Evolutionary conservation across 64 coral and sea anemone species (phyloP).

Genomic region (Porites australiensis): DNA sequence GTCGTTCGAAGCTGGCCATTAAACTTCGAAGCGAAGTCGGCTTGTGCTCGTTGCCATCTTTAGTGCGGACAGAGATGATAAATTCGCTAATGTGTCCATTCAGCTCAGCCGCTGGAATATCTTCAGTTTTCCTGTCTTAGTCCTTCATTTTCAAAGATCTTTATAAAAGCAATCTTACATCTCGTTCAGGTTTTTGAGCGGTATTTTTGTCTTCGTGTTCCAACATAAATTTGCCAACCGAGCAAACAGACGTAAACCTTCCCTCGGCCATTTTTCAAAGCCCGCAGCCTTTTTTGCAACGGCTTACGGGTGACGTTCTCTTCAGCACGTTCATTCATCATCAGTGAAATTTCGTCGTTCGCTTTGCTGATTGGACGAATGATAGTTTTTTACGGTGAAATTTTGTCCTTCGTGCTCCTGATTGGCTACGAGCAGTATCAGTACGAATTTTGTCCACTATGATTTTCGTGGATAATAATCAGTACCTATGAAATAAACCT

Average conservation of each 20-base stretch:
- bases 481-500: too few relatives aligned
- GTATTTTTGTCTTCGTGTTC: too few relatives aligned
- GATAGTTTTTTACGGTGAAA: too few relatives aligned
- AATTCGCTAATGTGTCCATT: too few relatives aligned
- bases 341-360: not conserved
- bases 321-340: not conserved
- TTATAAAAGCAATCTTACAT: not conserved
- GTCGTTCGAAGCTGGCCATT: conserved; percentile 32
- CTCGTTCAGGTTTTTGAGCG: not conserved
- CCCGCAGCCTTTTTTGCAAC: not conserved
- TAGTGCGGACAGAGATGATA: not conserved
- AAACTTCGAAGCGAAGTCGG: conserved; percentile 34
- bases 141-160: too few relatives aligned
- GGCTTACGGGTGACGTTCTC: not conserved
- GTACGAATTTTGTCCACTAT: too few relatives aligned
- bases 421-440: too few relatives aligned
- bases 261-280: conserved; percentile 38
- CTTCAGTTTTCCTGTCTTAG: too few relatives aligned
- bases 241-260: conserved; percentile 42
- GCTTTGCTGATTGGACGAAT: too few relatives aligned
- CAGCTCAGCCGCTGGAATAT: too few relatives aligned
- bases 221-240: not conserved
- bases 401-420: too few relatives aligned
- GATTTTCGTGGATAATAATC: too few relatives aligned
- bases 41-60: conserved; percentile 22